phyloP scores from a whole-genome alignment of 2,797 vertebrate species.

The Clamator glandarius region DNA sequence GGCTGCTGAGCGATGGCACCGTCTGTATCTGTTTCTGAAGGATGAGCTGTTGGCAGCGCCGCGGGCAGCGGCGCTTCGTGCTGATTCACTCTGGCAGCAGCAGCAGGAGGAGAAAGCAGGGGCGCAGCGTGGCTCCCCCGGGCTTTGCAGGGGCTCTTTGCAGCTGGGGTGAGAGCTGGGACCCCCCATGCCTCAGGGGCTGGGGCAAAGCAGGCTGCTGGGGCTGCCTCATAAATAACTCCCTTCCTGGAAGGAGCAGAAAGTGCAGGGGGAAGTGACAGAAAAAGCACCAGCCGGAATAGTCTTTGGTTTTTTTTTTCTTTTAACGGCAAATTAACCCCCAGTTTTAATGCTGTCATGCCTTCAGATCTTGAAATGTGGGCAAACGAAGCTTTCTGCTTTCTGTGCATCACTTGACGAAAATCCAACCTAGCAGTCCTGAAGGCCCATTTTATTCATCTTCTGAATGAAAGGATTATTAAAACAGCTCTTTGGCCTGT shows the following conservation, averaged over 20 bases:
- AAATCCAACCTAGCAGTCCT: conserved; percentile 54
- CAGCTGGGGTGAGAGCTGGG: not conserved
- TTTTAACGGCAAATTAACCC: conserved; percentile 55
- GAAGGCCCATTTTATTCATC: conserved; percentile 40
- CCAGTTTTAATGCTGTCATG: conserved; percentile 8
- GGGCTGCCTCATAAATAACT: not conserved
- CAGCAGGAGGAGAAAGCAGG: not conserved
- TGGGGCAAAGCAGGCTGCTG: not conserved
- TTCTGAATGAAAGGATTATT: conserved; percentile 39
- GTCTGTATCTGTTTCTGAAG: conserved; percentile 36
- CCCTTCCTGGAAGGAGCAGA: not conserved
- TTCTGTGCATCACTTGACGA: conserved; percentile 14
- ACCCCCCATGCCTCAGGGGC: rapidly evolving
- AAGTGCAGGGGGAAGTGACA: conserved; percentile 27
- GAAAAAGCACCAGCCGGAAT: not conserved
- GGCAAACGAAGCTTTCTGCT: conserved; percentile 1
- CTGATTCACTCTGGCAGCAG: conserved; percentile 31
- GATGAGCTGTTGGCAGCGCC: not conserved
- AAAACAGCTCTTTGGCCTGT: conserved; percentile 12
- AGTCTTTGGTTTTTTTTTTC: not conserved
- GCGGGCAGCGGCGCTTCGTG: not conserved
- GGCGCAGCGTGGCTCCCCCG: not conserved
- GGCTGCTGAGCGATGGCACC: conserved; percentile 12
- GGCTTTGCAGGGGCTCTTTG: not conserved
- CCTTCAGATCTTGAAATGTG: conserved; percentile 1